Percentiles rank a stretch among this genome's conserved stretches.
phyloP scores from a whole-genome alignment of 2,113 vertebrate genomes.

The Athene cunicularia region DNA sequence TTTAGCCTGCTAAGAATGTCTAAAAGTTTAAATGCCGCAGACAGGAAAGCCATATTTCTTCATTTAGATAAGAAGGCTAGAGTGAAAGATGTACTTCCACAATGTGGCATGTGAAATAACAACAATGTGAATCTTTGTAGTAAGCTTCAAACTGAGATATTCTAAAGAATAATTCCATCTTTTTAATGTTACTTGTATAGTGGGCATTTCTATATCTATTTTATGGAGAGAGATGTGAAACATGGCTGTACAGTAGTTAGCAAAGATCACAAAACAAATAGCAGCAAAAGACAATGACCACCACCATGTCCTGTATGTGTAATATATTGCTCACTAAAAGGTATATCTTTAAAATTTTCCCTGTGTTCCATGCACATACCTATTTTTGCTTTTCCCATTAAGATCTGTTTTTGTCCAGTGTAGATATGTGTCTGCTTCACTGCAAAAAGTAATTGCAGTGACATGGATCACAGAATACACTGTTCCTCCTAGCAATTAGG shows the following conservation, averaged over 20 bases:
- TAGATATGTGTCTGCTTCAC: neutral
- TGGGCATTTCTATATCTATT: neutral
- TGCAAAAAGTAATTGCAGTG: neutral
- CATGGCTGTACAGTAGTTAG: neutral
- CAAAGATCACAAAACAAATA: neutral
- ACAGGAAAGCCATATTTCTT: neutral
- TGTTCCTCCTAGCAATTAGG: neutral
- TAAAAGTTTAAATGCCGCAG: neutral
- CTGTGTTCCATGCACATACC: neutral
- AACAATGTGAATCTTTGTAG: neutral
- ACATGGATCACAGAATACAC: neutral
- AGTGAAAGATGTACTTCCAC: neutral
- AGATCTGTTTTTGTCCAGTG: neutral
- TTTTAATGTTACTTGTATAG: neutral
- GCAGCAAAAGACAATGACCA: neutral
- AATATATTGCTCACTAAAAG: neutral
- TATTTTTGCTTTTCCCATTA: neutral
- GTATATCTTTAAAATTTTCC: neutral
- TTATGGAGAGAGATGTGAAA: neutral
- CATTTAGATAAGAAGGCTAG: neutral
- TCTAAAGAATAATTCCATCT: neutral
- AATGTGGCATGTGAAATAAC: neutral
- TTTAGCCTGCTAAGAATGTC: neutral
- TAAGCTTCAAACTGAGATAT: neutral
- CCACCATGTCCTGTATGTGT: neutral